Evolutionary conservation across 2,797 vertebrate genomes (phyloP).

Genomic region (Lacerta bilineata): DNA sequence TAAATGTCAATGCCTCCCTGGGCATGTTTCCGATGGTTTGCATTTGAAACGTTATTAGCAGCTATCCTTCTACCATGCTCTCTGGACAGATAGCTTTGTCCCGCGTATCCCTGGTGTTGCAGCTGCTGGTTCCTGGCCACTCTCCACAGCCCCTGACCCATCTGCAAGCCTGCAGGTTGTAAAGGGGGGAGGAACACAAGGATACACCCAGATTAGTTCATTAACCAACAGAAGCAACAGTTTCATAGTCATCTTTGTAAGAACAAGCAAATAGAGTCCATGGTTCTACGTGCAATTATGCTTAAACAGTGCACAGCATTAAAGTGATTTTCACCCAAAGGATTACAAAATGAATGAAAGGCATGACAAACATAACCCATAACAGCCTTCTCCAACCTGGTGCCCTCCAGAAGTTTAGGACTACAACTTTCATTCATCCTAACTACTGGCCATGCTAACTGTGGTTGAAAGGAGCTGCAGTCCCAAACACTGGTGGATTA

Average conservation of each 20-base stretch:
- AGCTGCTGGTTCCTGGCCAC: slow-evolving; percentile 96
- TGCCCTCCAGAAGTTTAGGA: no score
- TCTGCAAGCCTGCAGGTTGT: slow-evolving; percentile 84
- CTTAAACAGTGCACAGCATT: background rate
- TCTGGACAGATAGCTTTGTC: slow-evolving; percentile 84
- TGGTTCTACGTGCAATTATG: background rate
- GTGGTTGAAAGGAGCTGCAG: no score
- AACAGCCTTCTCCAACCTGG: background rate
- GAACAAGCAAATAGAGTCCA: background rate
- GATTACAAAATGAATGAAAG: background rate
- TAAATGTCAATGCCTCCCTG: slow-evolving; percentile 90
- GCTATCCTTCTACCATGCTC: slow-evolving; percentile 80
- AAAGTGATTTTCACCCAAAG: background rate
- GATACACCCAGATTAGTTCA: background rate
- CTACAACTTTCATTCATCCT: no score
- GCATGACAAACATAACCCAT: background rate
- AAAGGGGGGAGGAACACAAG: slow-evolving; percentile 56
- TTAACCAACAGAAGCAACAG: background rate
- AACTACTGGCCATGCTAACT: no score
- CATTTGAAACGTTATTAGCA: slow-evolving; percentile 65
- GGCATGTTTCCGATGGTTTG: slow-evolving; percentile 78
- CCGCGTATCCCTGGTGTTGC: slow-evolving; percentile 89
- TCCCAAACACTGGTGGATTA: no score
- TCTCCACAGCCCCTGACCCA: slow-evolving; percentile 99
- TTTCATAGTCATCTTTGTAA: background rate